These are phyloP conservation scores for Alentia gelatinosa DNA, from an alignment of 2,888 invertebrate genomes.

Conservation along the genomic window DNA sequence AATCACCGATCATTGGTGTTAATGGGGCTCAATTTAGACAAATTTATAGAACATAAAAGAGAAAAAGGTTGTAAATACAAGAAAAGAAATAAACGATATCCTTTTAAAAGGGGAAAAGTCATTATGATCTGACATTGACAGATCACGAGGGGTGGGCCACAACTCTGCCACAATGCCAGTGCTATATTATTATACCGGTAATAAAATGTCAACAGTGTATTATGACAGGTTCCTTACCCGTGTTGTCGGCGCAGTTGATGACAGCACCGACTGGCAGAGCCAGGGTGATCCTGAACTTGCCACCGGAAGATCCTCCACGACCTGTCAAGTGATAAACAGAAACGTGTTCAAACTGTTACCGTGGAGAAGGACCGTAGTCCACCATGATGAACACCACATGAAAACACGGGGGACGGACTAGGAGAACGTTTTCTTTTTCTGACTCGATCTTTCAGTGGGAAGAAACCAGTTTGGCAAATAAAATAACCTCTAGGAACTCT, in stretches of 20 bases:
- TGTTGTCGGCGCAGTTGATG: slow-evolving; percentile 99
- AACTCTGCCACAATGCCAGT: too few species aligned
- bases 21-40: too few species aligned
- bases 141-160: too few species aligned
- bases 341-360: too few species aligned
- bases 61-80: too few species aligned
- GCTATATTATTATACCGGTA: too few species aligned
- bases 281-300: slow-evolving; percentile 99
- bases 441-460: neutral
- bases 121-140: neutral
- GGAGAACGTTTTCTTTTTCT: too few species aligned
- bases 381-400: neutral
- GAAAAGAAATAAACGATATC: too few species aligned
- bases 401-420: neutral
- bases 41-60: too few species aligned
- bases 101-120: too few species aligned
- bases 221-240: slow-evolving; percentile 86
- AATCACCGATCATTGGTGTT: too few species aligned
- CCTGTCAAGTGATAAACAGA: slow-evolving; percentile 84
- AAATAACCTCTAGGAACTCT: neutral
- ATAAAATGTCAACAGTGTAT: neutral
- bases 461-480: neutral
- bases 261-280: slow-evolving; percentile 99
- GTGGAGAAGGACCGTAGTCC: neutral
- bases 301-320: slow-evolving; percentile 99